Percentiles rank a stretch among this genome's conserved stretches.
Conservation (phyloP, 2,888 invertebrate species). For the Morinoia aosen region DNA sequence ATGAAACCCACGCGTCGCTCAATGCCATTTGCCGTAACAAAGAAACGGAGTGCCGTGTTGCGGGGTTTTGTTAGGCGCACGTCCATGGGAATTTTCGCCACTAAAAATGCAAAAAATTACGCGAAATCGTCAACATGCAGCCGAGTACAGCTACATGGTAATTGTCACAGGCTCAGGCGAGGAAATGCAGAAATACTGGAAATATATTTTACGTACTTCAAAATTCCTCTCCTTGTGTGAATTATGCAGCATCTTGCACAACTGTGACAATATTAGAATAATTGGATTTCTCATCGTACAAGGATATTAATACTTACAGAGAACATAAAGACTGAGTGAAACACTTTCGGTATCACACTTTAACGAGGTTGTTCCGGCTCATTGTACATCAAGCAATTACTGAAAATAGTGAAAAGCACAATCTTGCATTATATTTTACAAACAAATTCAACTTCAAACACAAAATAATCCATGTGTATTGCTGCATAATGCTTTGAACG, state of each 20-base stretch:
- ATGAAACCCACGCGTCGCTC: slow-evolving; percentile 44
- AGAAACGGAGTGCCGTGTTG: slow-evolving; percentile 26
- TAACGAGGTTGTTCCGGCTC: neutral
- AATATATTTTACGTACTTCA: neutral
- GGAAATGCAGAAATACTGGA: neutral
- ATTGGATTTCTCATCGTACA: neutral
- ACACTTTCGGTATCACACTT: neutral
- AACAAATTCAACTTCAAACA: neutral
- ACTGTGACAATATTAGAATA: neutral
- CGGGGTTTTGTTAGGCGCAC: neutral
- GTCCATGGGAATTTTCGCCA: neutral
- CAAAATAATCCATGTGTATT: neutral
- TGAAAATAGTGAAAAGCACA: neutral
- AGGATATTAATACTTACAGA: neutral
- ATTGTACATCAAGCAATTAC: neutral
- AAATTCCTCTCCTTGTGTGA: neutral
- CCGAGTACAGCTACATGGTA: neutral
- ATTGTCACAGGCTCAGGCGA: neutral
- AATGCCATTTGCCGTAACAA: slow-evolving; percentile 41
- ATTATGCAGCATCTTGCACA: neutral
- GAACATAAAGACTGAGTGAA: neutral
- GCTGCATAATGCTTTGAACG: neutral
- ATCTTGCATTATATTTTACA: neutral
- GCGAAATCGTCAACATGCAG: neutral
- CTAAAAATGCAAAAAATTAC: neutral